Conservation (phyloP, 2,888 invertebrate genomes). For the Dascillus cervinus region DNA sequence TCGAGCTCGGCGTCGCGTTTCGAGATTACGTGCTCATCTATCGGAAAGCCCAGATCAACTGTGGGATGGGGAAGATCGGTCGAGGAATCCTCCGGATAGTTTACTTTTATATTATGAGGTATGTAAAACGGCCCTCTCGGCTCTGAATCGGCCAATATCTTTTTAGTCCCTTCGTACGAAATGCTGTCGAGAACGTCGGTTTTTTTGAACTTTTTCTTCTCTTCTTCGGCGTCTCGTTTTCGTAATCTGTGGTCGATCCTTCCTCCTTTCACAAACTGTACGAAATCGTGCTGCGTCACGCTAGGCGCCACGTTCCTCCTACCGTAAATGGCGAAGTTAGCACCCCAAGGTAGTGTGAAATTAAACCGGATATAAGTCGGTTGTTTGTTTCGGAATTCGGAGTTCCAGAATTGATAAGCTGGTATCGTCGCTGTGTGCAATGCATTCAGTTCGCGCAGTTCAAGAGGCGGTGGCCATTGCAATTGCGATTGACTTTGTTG, state of each 20-base stretch:
- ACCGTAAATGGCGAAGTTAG: slow-evolving; percentile 92
- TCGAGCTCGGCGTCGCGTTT: slow-evolving; percentile 55
- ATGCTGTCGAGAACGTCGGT: slow-evolving; percentile 42
- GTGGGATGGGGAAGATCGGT: slow-evolving; percentile 41
- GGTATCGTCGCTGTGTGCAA: slow-evolving; percentile 78
- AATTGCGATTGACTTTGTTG: slow-evolving; percentile 65
- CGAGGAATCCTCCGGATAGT: slow-evolving; percentile 28
- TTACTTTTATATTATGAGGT: slow-evolving; percentile 36
- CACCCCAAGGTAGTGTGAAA: slow-evolving; percentile 85
- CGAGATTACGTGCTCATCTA: slow-evolving; percentile 52
- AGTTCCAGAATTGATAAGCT: slow-evolving; percentile 90
- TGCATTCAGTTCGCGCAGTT: slow-evolving; percentile 78
- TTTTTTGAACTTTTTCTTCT: slow-evolving; percentile 19
- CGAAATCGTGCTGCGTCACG: slow-evolving; percentile 95
- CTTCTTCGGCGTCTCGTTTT: slow-evolving; percentile 36
- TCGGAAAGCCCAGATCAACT: slow-evolving; percentile 45
- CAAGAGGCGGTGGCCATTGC: slow-evolving; percentile 60
- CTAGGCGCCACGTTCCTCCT: slow-evolving; percentile 92
- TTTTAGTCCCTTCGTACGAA: slow-evolving; percentile 43
- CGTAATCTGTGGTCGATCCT: slow-evolving; percentile 70
- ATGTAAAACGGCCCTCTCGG: slow-evolving; percentile 42
- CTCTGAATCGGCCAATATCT: slow-evolving; percentile 43
- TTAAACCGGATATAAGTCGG: slow-evolving; percentile 83
- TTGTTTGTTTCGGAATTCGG: slow-evolving; percentile 85
- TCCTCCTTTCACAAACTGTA: slow-evolving; percentile 86